Evolutionary conservation across 2,113 vertebrate genomes (phyloP).

Genomic region (Natator depressus): DNA sequence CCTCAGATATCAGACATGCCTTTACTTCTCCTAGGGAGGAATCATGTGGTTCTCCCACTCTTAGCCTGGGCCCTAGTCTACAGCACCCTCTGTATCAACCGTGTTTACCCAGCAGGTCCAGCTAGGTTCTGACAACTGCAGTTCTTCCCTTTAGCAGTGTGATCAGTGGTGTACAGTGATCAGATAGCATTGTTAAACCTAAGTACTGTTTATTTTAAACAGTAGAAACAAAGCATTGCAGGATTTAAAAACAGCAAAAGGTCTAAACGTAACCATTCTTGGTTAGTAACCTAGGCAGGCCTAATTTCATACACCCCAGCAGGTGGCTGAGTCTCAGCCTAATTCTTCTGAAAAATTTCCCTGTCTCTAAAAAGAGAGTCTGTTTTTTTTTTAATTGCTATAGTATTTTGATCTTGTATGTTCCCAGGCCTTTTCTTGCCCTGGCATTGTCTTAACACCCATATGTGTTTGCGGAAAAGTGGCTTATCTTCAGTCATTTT

Average conservation of each 20-base stretch:
- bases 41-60: fast-evolving
- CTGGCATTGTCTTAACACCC: not conserved
- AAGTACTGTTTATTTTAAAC: not conserved
- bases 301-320: not conserved
- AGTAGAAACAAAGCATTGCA: not conserved
- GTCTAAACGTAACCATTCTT: not conserved
- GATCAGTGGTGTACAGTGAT: not conserved
- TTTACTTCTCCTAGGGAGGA: not conserved
- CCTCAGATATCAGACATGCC: not conserved
- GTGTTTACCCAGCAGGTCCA: not conserved
- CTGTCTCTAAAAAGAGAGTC: not conserved
- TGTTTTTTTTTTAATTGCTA: not conserved
- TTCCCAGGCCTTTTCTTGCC: not conserved
- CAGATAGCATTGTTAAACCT: not conserved
- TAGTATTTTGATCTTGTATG: not conserved
- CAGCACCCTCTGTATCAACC: not conserved
- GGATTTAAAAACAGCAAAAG: not conserved
- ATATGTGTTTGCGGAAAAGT: not conserved
- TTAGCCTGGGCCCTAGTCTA: not conserved
- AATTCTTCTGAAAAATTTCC: not conserved
- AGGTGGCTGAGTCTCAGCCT: not conserved
- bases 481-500: not conserved
- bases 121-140: not conserved
- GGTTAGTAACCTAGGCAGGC: not conserved
- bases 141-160: not conserved